Conservation (phyloP, 1,140 invertebrate species). For the Ceratosolen solmsi region DNA sequence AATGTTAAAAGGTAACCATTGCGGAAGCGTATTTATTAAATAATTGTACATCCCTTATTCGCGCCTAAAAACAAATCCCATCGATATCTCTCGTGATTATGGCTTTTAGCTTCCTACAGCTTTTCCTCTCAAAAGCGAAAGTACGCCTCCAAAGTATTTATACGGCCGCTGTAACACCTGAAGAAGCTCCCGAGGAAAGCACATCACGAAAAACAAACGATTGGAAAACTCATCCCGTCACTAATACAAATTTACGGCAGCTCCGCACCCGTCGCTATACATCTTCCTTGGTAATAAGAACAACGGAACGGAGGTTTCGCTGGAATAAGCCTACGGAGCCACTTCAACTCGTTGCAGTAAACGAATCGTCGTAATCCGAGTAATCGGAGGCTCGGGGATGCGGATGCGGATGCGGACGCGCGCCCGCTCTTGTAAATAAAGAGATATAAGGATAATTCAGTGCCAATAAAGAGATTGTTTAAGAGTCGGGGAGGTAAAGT, state of each 20-base stretch:
- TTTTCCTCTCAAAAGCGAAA: not conserved
- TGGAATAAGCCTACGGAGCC: slow-evolving; percentile 26
- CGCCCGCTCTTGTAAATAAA: not conserved
- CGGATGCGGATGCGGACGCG: not conserved
- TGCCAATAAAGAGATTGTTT: slow-evolving; percentile 48
- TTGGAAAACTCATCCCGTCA: not conserved
- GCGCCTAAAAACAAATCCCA: not conserved
- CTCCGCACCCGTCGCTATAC: not conserved
- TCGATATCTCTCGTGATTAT: not conserved
- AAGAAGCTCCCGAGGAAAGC: not conserved
- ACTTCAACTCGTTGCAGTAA: slow-evolving; percentile 1
- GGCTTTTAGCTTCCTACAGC: no score
- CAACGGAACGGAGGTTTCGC: no score
- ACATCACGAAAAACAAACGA: not conserved
- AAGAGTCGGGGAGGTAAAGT: not conserved
- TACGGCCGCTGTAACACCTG: not conserved
- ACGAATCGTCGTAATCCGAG: slow-evolving; percentile 38
- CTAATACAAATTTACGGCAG: slow-evolving; percentile 14
- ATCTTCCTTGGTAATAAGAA: slow-evolving; percentile 3
- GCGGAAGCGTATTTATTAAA: not conserved
- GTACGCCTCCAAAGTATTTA: not conserved
- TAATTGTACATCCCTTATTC: not conserved
- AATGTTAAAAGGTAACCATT: not conserved
- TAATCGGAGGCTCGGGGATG: not conserved
- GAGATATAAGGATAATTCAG: slow-evolving; percentile 41